These are phyloP conservation scores for Ptycholaimellus sp. DNA, from an alignment of 2,888 invertebrate species.

Conservation along the genomic window DNA sequence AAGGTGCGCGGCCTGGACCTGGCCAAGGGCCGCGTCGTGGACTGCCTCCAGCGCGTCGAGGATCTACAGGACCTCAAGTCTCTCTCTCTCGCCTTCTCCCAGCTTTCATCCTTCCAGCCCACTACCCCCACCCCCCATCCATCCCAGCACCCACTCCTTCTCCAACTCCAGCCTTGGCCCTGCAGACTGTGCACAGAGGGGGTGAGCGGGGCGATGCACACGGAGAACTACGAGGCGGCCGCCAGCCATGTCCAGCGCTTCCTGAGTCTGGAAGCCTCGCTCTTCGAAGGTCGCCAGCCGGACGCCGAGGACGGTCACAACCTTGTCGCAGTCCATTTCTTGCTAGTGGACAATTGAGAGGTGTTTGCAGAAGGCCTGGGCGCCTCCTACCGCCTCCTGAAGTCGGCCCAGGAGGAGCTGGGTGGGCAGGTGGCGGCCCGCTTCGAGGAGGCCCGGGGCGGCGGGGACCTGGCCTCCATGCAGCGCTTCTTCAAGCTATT, in stretches of 20 bases:
- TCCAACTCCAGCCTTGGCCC: no score
- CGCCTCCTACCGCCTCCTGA: conserved; percentile 43
- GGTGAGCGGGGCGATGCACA: conserved; percentile 71
- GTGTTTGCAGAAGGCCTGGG: conserved; percentile 35
- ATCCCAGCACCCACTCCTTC: no score
- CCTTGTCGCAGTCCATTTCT: background rate
- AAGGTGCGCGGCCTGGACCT: conserved; percentile 62
- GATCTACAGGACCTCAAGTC: conserved; percentile 61
- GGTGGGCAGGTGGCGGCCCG: conserved; percentile 39
- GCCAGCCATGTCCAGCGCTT: conserved; percentile 71
- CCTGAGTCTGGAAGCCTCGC: conserved; percentile 21
- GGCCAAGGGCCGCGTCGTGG: conserved; percentile 71
- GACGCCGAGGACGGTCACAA: no score
- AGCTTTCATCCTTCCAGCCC: no score
- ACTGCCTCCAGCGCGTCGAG: conserved; percentile 74
- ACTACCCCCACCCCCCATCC: no score
- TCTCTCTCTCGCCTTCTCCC: no score
- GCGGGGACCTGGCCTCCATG: conserved; percentile 62
- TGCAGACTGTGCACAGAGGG: conserved; percentile 71
- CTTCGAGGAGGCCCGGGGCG: conserved; percentile 69
- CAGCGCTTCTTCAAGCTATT: conserved; percentile 90
- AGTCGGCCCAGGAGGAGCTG: background rate
- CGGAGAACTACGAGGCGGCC: conserved; percentile 86
- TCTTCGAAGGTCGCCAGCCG: conserved; percentile 18
- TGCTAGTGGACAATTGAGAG: no score